phyloP scores from a whole-genome alignment of 1,140 invertebrate species.

The Drosophila setifemur region DNA sequence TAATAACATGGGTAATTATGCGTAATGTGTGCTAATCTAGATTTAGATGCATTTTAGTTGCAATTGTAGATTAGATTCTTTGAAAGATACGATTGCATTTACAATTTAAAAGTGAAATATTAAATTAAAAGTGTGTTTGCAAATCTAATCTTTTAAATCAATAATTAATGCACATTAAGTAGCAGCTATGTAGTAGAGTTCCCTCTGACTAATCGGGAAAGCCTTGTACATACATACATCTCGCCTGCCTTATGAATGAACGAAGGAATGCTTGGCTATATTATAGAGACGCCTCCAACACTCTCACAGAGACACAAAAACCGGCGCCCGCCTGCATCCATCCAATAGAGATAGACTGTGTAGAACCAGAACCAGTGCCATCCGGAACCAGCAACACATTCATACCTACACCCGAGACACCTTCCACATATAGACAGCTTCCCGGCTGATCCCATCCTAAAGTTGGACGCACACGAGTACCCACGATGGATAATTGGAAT shows the following conservation, averaged over 20 bases:
- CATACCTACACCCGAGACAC: constrained; percentile 14
- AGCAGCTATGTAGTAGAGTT: not conserved
- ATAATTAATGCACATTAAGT: too few relatives aligned
- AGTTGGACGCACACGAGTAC: constrained; percentile 3
- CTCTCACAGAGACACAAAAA: constrained; percentile 28
- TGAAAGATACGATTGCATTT: too few relatives aligned
- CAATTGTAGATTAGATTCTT: too few relatives aligned
- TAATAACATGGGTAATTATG: constrained; percentile 59
- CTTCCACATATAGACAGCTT: constrained; percentile 11
- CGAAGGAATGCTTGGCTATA: constrained; percentile 50
- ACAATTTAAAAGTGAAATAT: too few relatives aligned
- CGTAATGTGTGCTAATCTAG: constrained; percentile 1
- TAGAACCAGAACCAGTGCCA: constrained; percentile 17
- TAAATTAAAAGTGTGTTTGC: too few relatives aligned
- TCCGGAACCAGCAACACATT: constrained; percentile 6
- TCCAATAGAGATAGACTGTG: constrained; percentile 3
- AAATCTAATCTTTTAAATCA: too few relatives aligned
- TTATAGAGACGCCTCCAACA: constrained; percentile 39
- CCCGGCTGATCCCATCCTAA: constrained; percentile 8
- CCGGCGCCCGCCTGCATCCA: constrained; percentile 23
- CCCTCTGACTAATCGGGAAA: not conserved
- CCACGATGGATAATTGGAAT: constrained; percentile 80
- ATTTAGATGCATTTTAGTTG: too few relatives aligned
- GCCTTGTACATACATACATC: not conserved
- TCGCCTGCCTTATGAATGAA: constrained; percentile 42